Conservation (phyloP, 2,797 vertebrate species). For the Harpagifer antarcticus region DNA sequence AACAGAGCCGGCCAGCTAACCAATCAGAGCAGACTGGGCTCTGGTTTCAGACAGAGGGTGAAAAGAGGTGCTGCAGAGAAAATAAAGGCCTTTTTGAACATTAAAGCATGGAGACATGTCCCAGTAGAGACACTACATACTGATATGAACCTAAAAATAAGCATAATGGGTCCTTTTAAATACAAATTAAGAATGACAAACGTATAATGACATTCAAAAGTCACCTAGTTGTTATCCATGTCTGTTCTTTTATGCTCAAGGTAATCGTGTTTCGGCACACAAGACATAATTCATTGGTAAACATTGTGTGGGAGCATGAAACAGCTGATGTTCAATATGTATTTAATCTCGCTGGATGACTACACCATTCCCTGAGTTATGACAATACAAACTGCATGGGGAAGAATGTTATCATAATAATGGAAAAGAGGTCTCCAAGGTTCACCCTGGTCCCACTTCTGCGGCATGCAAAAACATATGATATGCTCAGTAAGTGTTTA, state of each 20-base stretch:
- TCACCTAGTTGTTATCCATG: background rate
- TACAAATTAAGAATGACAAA: background rate
- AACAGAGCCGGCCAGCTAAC: too few species aligned
- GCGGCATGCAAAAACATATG: constrained; percentile 29
- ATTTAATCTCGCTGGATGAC: constrained; percentile 2
- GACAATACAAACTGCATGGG: background rate
- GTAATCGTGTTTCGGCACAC: background rate
- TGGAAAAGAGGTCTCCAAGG: constrained; percentile 25
- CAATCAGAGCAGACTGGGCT: too few species aligned
- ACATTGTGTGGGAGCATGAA: background rate
- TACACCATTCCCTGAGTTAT: background rate
- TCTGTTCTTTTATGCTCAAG: background rate
- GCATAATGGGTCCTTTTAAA: background rate
- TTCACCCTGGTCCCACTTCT: constrained; percentile 18
- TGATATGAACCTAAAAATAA: too few species aligned
- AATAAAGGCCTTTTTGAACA: too few species aligned
- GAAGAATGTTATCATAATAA: constrained; percentile 19
- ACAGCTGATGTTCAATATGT: background rate
- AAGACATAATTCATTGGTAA: background rate
- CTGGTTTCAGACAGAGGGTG: too few species aligned
- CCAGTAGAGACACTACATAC: too few species aligned
- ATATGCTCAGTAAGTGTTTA: constrained; percentile 37
- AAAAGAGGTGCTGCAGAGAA: too few species aligned
- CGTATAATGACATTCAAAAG: background rate
- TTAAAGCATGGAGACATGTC: too few species aligned